Percentiles rank a stretch among this genome's conserved stretches.
These are phyloP conservation scores for Octopus sinensis DNA, from an alignment of 1,140 invertebrate species.

Conservation along the genomic window DNA sequence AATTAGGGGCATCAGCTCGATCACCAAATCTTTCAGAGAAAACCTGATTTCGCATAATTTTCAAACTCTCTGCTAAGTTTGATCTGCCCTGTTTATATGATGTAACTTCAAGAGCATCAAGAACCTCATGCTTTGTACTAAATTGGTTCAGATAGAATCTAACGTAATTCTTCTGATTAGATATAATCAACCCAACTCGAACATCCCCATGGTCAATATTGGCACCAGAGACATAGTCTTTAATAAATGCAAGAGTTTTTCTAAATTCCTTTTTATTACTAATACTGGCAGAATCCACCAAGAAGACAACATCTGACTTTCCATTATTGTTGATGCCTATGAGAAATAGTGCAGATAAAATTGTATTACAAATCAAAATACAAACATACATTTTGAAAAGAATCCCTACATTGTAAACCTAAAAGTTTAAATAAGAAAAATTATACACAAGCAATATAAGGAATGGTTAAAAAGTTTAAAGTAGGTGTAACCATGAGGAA, in stretches of 20 bases:
- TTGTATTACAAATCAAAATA: no score
- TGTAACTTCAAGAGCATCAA: constrained; percentile 33
- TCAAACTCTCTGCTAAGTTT: constrained; percentile 34
- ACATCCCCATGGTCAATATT: constrained; percentile 38
- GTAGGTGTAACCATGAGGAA: no score
- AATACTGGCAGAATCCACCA: constrained; percentile 45
- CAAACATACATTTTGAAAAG: no score
- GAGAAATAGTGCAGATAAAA: no score
- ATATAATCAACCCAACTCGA: constrained; percentile 35
- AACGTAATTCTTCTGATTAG: constrained; percentile 21
- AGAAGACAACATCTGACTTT: constrained; percentile 36
- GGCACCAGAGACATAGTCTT: constrained; percentile 38
- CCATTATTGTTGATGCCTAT: no score
- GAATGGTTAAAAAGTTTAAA: no score
- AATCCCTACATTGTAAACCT: no score
- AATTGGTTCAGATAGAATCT: constrained; percentile 32
- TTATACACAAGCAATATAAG: no score
- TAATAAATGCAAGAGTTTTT: constrained; percentile 40
- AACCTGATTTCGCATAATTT: constrained; percentile 15
- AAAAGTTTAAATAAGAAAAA: no score
- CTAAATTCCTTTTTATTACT: constrained; percentile 38
- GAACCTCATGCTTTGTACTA: constrained; percentile 20
- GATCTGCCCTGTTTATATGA: constrained; percentile 31
- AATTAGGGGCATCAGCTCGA: constrained; percentile 21
- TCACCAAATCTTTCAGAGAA: constrained; percentile 23